These are phyloP conservation scores for Eulemur mongoz DNA, from an alignment of 2,797 vertebrate species.

Conservation along the genomic window DNA sequence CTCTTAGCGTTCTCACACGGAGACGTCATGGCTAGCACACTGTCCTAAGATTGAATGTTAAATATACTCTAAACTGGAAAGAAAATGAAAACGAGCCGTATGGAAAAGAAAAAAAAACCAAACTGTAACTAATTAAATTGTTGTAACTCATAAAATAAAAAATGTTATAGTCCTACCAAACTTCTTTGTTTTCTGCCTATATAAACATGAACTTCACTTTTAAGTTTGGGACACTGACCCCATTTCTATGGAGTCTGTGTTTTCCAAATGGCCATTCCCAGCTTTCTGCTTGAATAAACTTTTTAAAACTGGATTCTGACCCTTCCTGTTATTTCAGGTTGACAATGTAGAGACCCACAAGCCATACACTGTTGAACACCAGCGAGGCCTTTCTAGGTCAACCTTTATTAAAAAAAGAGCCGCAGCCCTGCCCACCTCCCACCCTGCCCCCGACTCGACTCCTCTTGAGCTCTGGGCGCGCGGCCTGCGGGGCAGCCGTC, in stretches of 20 bases:
- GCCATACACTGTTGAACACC: neutral
- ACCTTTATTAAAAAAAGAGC: neutral
- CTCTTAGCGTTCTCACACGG: neutral
- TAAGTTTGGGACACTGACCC: too few species aligned
- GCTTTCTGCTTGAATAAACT: too few species aligned
- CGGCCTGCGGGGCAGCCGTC: neutral
- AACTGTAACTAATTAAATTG: neutral
- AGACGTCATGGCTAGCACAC: neutral
- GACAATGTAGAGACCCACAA: neutral
- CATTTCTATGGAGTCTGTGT: too few species aligned
- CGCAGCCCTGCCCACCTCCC: neutral
- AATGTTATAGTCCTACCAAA: neutral
- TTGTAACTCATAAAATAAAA: neutral
- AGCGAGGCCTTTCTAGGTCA: neutral
- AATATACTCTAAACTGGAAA: neutral
- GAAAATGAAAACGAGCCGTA: neutral
- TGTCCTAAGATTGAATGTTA: neutral
- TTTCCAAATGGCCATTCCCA: too few species aligned
- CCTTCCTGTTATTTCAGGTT: too few species aligned
- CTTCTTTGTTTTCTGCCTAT: neutral
- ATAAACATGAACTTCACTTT: too few species aligned
- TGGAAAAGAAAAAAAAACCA: neutral
- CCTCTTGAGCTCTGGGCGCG: too few species aligned
- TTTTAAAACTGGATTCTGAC: too few species aligned
- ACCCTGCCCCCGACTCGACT: neutral